Base-by-base conservation (phyloP, 2,797 vertebrate genomes). In the Neosalanx taihuensis region DNA sequence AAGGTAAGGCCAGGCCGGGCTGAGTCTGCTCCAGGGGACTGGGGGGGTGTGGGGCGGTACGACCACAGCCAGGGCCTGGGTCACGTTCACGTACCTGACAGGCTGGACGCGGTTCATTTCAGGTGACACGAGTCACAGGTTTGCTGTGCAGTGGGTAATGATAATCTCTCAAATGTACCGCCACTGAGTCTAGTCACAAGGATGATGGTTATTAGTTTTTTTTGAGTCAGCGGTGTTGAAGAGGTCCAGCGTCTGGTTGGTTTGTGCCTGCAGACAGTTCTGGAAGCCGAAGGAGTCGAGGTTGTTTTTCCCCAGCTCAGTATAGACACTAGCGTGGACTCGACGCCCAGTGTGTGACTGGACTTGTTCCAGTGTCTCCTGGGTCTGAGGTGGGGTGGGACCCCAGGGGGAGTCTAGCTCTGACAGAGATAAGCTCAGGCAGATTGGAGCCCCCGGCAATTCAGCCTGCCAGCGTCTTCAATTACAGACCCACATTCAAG, bases 1-100 rank as follows among this genome's bases (percentile, higher is more conserved):
- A 67, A 76, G 79, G 76, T 77, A 77, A 70, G 59, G 35, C 29
- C 4, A 31, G 7, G 41, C 57, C 10, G 58, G 12, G 20, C 51
- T 29, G 29, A 13, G 49, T 41, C 26, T 10, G n/a, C 9, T 57
- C 4, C 10, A 18, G n/a, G 29, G 30, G 60, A 18, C 17, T 3
- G 18, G 26, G 29, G 18, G 67, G 17, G 67, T 7, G 56, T 26
- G 20, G 53, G 33, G 12, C 3, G 41, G 41, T 46, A 12, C 3
- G 41, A 13, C 9, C 41, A 12, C 12, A 46, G 41, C 41, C 41
- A 46, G 41, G 41, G 41, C 41, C 41, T 46, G 41, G n/a, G 33
- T 37, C 23, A 18, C 3, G 51, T 56, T 17, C 51, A 60, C 51
- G 49, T 17, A 51, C 10, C 41, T 29, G 26, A 30, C 2, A 17